phyloP scores from a whole-genome alignment of 2,888 invertebrate genomes.

The Liposcelis brunnea region DNA sequence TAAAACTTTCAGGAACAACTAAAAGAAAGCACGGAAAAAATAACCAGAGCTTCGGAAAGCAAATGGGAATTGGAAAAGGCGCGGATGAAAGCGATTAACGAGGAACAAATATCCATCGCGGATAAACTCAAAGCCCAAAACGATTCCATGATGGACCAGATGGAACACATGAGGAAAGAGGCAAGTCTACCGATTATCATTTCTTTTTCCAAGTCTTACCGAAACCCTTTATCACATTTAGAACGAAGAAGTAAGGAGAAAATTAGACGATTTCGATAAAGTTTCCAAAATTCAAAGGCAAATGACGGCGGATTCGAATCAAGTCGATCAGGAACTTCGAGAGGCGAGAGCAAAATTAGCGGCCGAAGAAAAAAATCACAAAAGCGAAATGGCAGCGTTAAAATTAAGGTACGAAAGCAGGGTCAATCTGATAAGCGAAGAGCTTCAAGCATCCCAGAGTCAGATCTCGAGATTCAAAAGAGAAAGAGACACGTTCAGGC shows the following conservation, averaged over 20 bases:
- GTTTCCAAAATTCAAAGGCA: slow-evolving; percentile 67
- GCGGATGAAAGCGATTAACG: slow-evolving; percentile 47
- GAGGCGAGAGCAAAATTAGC: slow-evolving; percentile 39
- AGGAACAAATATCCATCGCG: slow-evolving; percentile 57
- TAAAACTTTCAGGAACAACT: slow-evolving; percentile 28
- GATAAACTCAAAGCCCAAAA: slow-evolving; percentile 49
- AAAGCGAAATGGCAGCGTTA: slow-evolving; percentile 52
- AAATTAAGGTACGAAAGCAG: slow-evolving; percentile 74
- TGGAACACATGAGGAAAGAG: slow-evolving; percentile 50
- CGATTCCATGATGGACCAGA: slow-evolving; percentile 48
- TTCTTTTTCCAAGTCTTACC: too few relatives aligned
- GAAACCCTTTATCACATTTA: too few relatives aligned
- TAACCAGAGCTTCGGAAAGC: slow-evolving; percentile 27
- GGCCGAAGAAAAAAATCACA: slow-evolving; percentile 20
- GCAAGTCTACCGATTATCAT: slow-evolving; percentile 19
- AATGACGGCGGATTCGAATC: slow-evolving; percentile 55
- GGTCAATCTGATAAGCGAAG: slow-evolving; percentile 61
- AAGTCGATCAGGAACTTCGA: slow-evolving; percentile 57
- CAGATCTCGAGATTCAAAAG: slow-evolving; percentile 61
- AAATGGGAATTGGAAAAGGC: slow-evolving; percentile 45
- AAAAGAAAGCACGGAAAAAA: slow-evolving; percentile 26
- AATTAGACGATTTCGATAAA: slow-evolving; percentile 69
- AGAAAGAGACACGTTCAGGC: slow-evolving; percentile 76
- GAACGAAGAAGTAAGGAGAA: slow-evolving; percentile 63
- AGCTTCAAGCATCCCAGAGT: slow-evolving; percentile 62